phyloP scores from a whole-genome alignment of 2,888 invertebrate genomes.

The Cheilosia vernalis region DNA sequence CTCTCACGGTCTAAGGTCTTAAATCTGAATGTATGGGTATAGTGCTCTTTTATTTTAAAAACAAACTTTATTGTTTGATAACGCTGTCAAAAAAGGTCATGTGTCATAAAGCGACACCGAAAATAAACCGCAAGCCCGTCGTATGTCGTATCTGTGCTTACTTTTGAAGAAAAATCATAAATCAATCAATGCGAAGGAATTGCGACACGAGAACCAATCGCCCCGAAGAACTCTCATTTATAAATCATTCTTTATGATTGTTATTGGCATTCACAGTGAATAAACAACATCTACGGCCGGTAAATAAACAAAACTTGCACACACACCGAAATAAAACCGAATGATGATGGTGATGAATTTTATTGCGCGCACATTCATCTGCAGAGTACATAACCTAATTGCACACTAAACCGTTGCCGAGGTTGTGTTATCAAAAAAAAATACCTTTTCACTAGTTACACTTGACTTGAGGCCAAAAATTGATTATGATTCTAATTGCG shows the following conservation, averaged over 20 bases:
- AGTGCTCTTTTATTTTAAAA: neutral
- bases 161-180: conserved; percentile 39
- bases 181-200: conserved; percentile 42
- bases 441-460: conserved; percentile 4
- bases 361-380: conserved; percentile 45
- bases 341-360: conserved; percentile 58
- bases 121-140: conserved; percentile 25
- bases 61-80: conserved; percentile 38
- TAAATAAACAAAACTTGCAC: conserved; percentile 56
- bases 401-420: conserved; percentile 53
- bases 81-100: conserved; percentile 20
- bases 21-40: neutral
- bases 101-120: conserved; percentile 15
- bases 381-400: conserved; percentile 44
- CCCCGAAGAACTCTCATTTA: conserved; percentile 43
- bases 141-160: neutral
- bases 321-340: conserved; percentile 49
- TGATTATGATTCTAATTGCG: conserved; percentile 20
- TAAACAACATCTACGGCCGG: conserved; percentile 32
- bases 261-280: conserved; percentile 59
- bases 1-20: conserved; percentile 1
- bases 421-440: conserved; percentile 1
- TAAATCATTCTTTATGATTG: conserved; percentile 68
- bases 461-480: conserved; percentile 11
- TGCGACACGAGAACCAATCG: conserved; percentile 12